Percentiles rank a stretch among this genome's conserved stretches.
These are phyloP conservation scores for Andrena haemorrhoa DNA, from an alignment of 2,888 invertebrate species.

Conservation along the genomic window DNA sequence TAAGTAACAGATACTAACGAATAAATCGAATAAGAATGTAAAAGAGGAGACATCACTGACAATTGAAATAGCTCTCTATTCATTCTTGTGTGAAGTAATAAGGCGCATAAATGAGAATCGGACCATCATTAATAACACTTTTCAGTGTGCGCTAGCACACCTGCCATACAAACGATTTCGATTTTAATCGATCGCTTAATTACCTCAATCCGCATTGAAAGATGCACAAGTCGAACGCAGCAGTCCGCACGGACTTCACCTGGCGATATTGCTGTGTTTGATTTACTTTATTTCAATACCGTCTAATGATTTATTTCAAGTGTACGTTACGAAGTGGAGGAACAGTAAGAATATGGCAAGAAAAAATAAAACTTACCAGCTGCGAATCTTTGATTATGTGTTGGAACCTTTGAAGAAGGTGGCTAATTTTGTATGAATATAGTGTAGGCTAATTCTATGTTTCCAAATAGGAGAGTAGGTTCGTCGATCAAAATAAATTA, in stretches of 20 bases:
- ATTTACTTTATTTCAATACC: constrained; percentile 5
- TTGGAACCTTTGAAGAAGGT: too few relatives aligned
- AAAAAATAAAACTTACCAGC: too few relatives aligned
- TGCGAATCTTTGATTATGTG: too few relatives aligned
- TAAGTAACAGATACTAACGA: constrained; percentile 6
- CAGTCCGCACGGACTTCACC: constrained; percentile 9
- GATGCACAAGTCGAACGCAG: neutral
- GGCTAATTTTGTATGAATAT: too few relatives aligned
- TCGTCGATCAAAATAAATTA: too few relatives aligned
- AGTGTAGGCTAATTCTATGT: too few relatives aligned
- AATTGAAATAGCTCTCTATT: constrained; percentile 37
- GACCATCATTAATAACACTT: constrained; percentile 46
- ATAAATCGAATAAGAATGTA: constrained; percentile 2
- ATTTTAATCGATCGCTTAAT: constrained; percentile 57
- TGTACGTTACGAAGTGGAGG: neutral
- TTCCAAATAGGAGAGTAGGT: too few relatives aligned
- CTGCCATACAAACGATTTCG: constrained; percentile 36
- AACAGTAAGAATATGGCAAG: too few relatives aligned
- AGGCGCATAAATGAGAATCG: constrained; percentile 22
- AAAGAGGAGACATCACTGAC: constrained; percentile 21
- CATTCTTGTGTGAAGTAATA: constrained; percentile 24
- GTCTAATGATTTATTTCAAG: neutral
- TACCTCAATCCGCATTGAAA: constrained; percentile 39
- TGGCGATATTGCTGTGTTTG: neutral
- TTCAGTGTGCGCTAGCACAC: constrained; percentile 37